Conservation (phyloP, 2,113 vertebrate genomes). For the Vulpes ferrilata region DNA sequence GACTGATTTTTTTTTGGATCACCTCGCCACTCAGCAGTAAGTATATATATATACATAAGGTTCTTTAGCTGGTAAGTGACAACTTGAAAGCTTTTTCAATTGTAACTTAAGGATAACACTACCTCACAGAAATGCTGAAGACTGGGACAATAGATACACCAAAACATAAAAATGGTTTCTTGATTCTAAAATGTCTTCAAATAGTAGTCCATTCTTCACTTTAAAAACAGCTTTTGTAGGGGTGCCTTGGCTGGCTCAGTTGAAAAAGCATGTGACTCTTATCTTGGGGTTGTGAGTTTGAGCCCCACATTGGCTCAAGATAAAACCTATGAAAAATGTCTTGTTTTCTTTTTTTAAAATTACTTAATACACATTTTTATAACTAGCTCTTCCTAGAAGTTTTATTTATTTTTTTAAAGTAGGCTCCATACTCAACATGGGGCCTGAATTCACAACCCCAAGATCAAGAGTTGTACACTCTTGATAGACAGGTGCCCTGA, state of each 20-base stretch:
- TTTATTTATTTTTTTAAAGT: not conserved
- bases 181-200: slow-evolving; percentile 29
- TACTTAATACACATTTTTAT: not conserved
- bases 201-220: not conserved
- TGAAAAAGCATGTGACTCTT: not conserved
- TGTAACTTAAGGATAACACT: not conserved
- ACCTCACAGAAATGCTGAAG: slow-evolving; percentile 35
- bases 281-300: not conserved
- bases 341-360: no score
- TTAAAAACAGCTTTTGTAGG: slow-evolving; percentile 31
- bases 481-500: not conserved
- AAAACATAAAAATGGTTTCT: slow-evolving; percentile 26
- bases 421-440: not conserved
- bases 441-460: not conserved
- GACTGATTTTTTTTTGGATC: not conserved
- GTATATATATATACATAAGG: no score
- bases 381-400: not conserved
- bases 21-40: not conserved
- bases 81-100: not conserved
- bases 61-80: not conserved
- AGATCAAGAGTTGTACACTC: not conserved
- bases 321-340: no score
- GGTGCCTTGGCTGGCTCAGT: not conserved
- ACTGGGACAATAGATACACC: not conserved
- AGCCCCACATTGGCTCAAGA: not conserved